A percentile compares a stretch with the other conserved stretches of the same genome.
Conservation (phyloP, 2,113 vertebrate species). For the crab-eating macaque (Macaca fascicularis) region T2T-MFA8v1.1 NC_088376.1:55209001-55209500, state of each 20-base stretch:
- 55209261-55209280: constrained; percentile 39
- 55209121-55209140: neutral
- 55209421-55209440: constrained; percentile 16
- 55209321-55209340: constrained; percentile 65
- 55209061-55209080: neutral
- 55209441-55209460: constrained; percentile 5
- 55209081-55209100: neutral
- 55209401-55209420: neutral
- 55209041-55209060: neutral
- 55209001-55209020: neutral
- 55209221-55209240: neutral
- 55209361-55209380: constrained; percentile 69
- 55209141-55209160: neutral
- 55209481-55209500: neutral
- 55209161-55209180: neutral
- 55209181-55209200: neutral
- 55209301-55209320: constrained; percentile 31
- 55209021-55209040: constrained; percentile 29
- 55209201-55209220: neutral
- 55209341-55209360: constrained; percentile 66
- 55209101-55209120: neutral
- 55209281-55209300: constrained; percentile 32
- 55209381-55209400: constrained; percentile 30
- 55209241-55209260: neutral
- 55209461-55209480: neutral